Base-by-base conservation (phyloP, 2,797 vertebrate genomes). In the Scolopax rusticola region DNA sequence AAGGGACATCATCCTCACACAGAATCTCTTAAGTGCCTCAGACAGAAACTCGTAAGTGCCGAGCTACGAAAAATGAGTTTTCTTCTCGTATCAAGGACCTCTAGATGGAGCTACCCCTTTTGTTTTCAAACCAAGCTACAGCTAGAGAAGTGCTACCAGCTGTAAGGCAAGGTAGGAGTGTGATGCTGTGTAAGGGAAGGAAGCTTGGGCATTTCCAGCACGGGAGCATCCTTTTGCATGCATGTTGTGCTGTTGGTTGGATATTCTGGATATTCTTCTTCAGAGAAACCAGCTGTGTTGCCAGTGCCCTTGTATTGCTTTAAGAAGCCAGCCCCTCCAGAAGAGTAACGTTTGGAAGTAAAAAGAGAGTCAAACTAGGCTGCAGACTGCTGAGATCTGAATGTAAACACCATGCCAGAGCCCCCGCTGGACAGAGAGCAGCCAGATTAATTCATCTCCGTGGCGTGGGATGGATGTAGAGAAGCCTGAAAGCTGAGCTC, bases 91-190 rank as follows among this genome's bases (percentile, higher is more conserved):
- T 12, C 81, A 20, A 56, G 68, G 47, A n/a, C 95, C 95, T 96
- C 96, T 96, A 97, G 95, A 84, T 96, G 95, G 96, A 92, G 95
- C 96, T 87, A 56, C 87, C 61, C 45, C 71, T 95, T 96, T 15
- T 91, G 32, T 87, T 96, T 95, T 93, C 69, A 78, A 69, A 45
- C 45, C 30, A 25, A 50, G 48, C 4, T 27, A 10, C 28, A 33
- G 41, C 57, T 19, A 1, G 16, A 15, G 15, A 50, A 38, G 15
- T 5, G 2, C 14, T n/a, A 18, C 15, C 56, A 61, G 28, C 30
- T 30, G 0, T 7, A 5, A 61, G 27, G 61, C 25, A 32, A 36
- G 17, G 40, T n/a, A 36, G 12, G 4, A 24, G 53, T 18, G 67
- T 25, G 9, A 6, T 2, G 32, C 20, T 41, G 41, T 41, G 57